Evolutionary conservation across 2,797 vertebrate genomes (phyloP).

Genomic region (Emys orbicularis): DNA sequence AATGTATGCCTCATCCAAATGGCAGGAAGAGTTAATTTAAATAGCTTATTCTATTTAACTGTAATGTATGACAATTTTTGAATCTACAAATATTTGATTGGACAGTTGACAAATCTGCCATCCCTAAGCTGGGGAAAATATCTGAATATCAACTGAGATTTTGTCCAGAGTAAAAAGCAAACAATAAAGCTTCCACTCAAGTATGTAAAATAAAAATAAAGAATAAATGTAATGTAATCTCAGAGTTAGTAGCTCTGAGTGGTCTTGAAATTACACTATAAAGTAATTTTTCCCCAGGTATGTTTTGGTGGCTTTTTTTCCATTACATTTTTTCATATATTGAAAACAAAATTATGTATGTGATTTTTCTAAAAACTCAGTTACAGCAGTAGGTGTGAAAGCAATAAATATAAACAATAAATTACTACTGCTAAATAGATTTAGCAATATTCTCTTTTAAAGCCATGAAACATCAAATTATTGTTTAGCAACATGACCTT

Average conservation of each 20-base stretch:
- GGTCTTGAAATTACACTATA: constrained; percentile 9
- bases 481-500: constrained; percentile 27
- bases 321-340: constrained; percentile 7
- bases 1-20: constrained; percentile 2
- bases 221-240: constrained; percentile 36
- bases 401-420: constrained; percentile 73
- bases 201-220: not conserved
- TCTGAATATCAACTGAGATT: not conserved
- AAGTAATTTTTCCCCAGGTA: not conserved
- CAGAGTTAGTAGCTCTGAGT: constrained; percentile 17
- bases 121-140: not conserved
- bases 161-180: constrained; percentile 34
- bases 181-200: not conserved
- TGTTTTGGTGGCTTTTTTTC: constrained; percentile 37
- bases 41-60: not conserved
- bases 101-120: not conserved
- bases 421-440: constrained; percentile 64
- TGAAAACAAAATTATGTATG: constrained; percentile 52
- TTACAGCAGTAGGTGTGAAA: constrained; percentile 54
- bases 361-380: constrained; percentile 56
- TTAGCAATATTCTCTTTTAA: constrained; percentile 80
- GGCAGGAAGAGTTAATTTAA: not conserved
- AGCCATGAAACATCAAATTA: constrained; percentile 76
- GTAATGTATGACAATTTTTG: not conserved
- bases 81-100: not conserved